phyloP scores from a whole-genome alignment of 2,113 vertebrate genomes.

The Mobula birostris region DNA sequence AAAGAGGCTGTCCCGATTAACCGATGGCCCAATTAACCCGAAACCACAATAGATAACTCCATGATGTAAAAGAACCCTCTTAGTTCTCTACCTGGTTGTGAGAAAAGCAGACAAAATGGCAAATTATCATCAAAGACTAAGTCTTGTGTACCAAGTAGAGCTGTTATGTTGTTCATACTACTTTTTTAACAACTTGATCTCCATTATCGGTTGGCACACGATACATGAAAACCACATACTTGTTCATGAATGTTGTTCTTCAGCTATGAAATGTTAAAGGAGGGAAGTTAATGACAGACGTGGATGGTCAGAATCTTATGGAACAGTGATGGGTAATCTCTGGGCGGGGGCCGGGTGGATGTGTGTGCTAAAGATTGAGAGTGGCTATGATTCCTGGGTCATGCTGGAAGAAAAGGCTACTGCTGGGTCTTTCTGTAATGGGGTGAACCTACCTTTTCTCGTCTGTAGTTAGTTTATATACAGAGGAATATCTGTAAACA shows the following conservation, averaged over 20 bases:
- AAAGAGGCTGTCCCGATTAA: too few species aligned
- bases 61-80: not conserved
- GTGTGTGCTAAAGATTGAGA: too few species aligned
- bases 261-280: not conserved
- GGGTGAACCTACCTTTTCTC: not conserved
- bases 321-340: not conserved
- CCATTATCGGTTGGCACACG: not conserved
- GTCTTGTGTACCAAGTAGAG: not conserved
- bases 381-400: too few species aligned
- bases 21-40: too few species aligned
- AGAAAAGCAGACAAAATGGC: not conserved
- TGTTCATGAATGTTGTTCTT: not conserved
- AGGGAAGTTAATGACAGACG: not conserved
- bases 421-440: not conserved
- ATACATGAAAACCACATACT: not conserved
- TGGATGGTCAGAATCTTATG: not conserved
- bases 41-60: not conserved
- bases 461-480: not conserved
- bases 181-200: not conserved
- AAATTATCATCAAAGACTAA: not conserved
- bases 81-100: not conserved
- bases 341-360: not conserved
- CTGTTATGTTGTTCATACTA: not conserved
- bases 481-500: not conserved
- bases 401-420: not conserved